Evolutionary conservation across 2,113 vertebrate genomes (phyloP).

Genomic region (Choloepus hoffmanni): DNA sequence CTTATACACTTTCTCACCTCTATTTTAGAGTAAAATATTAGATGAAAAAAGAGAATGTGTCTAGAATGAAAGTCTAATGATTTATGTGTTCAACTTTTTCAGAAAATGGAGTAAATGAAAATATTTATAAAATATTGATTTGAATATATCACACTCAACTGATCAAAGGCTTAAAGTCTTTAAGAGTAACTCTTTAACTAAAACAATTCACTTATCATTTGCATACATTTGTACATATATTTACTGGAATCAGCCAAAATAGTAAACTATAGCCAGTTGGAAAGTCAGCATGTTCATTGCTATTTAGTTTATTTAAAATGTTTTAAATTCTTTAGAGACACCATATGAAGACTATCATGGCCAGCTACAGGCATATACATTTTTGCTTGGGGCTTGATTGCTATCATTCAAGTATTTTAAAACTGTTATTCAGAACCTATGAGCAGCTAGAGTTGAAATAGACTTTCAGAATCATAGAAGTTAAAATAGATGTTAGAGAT

Average conservation of each 20-base stretch:
- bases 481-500: neutral
- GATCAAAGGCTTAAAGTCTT: conserved; percentile 58
- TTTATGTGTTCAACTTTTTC: neutral
- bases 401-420: conserved; percentile 39
- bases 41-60: conserved; percentile 22
- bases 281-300: conserved; percentile 52
- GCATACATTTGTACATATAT: neutral
- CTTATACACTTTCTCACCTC: conserved; percentile 33
- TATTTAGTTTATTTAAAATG: conserved; percentile 55
- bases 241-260: conserved; percentile 62
- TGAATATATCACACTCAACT: conserved; percentile 48
- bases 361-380: conserved; percentile 1
- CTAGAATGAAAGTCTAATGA: conserved; percentile 19
- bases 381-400: conserved; percentile 46
- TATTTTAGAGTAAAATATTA: conserved; percentile 56
- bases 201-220: conserved; percentile 61
- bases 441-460: neutral
- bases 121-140: conserved; percentile 67
- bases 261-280: conserved; percentile 38
- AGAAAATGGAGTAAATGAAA: conserved; percentile 63
- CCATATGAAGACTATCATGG: neutral
- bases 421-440: conserved; percentile 7
- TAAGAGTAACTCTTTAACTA: conserved; percentile 35
- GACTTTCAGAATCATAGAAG: conserved; percentile 18
- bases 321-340: conserved; percentile 59